Conservation (phyloP, 2,797 vertebrate species). For the Falco rusticolus region DNA sequence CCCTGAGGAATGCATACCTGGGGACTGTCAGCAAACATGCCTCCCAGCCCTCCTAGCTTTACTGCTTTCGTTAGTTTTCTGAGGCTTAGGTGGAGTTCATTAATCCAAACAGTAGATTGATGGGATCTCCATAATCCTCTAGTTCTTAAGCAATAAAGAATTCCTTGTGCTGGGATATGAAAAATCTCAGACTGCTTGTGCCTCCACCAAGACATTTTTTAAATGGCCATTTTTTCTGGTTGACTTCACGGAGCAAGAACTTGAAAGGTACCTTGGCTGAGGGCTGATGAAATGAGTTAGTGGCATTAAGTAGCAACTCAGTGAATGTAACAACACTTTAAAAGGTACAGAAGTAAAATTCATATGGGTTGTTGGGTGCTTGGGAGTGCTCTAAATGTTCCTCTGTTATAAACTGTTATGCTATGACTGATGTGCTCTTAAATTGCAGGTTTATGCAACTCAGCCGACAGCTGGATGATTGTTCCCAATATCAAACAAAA, state of each 20-base stretch:
- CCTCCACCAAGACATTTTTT: slow-evolving; percentile 5
- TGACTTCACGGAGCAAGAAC: neutral
- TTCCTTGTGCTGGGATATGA: slow-evolving; percentile 29
- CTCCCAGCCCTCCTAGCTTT: neutral
- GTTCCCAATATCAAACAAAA: slow-evolving; percentile 99
- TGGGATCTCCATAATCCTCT: slow-evolving; percentile 22
- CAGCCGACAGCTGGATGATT: slow-evolving; percentile 99
- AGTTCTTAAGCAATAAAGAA: slow-evolving; percentile 43
- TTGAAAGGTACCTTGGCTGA: neutral
- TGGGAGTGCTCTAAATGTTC: neutral
- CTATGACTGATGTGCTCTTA: slow-evolving; percentile 32
- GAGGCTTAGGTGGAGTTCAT: slow-evolving; percentile 24
- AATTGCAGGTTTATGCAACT: slow-evolving; percentile 94
- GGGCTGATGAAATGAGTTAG: neutral
- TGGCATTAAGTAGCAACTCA: neutral
- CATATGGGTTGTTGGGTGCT: neutral
- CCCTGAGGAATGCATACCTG: slow-evolving; percentile 13
- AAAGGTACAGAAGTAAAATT: neutral
- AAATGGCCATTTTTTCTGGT: slow-evolving; percentile 13
- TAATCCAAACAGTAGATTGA: slow-evolving; percentile 30
- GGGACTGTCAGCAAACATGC: slow-evolving; percentile 16
- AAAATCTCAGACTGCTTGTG: slow-evolving; percentile 7
- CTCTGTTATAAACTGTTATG: neutral
- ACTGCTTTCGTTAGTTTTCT: neutral
- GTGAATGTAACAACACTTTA: neutral